These are phyloP conservation scores for Branchipolynoe longqiensis DNA, from an alignment of 2,888 invertebrate species.

Conservation along the genomic window DNA sequence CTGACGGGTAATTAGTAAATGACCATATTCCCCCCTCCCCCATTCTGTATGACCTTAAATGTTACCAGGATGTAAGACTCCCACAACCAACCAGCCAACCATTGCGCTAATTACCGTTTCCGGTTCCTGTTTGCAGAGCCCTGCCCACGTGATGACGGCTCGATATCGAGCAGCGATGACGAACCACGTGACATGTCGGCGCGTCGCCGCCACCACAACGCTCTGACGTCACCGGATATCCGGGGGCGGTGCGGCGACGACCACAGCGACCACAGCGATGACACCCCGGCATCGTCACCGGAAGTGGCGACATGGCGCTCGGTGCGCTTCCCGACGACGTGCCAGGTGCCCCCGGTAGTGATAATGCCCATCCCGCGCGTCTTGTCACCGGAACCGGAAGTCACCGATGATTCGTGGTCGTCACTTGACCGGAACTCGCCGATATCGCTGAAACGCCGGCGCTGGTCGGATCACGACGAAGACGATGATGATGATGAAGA, in stretches of 20 bases:
- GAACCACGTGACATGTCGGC: conserved; percentile 8
- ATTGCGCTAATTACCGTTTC: not conserved
- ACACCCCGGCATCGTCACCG: not conserved
- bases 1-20: no score
- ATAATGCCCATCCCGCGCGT: conserved; percentile 6
- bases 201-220: not conserved
- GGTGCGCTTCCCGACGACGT: not conserved
- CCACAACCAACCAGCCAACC: no score
- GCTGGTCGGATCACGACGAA: not conserved
- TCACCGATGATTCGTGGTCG: not conserved
- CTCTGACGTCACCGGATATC: not conserved
- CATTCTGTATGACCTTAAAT: no score
- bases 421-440: not conserved
- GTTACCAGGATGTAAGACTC: no score
- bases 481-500: not conserved
- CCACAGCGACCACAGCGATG: not conserved
- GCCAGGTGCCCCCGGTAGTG: not conserved
- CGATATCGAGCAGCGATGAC: conserved; percentile 39
- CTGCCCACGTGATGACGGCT: conserved; percentile 21
- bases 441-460: conserved; percentile 27
- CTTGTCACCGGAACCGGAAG: conserved; percentile 36
- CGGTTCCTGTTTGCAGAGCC: not conserved
- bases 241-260: not conserved
- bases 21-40: no score
- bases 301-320: not conserved